Percentiles rank a stretch among this genome's conserved stretches.
Conservation (phyloP, 1,140 invertebrate species). For the Leucophenga varia region DNA sequence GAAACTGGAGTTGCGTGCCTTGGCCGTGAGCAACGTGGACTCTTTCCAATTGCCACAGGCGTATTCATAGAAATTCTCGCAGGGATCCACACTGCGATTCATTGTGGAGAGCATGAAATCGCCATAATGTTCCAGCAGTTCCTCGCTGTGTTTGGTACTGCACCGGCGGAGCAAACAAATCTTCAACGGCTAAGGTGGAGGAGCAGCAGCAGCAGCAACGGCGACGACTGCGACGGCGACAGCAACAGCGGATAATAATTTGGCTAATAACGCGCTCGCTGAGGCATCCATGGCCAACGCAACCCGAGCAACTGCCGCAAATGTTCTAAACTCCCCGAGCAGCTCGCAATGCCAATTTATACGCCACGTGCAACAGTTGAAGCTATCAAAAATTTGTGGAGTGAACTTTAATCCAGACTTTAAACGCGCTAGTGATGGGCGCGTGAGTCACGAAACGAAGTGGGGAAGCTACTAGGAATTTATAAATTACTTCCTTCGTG, state of each 20-base stretch:
- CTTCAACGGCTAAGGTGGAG: too few relatives aligned
- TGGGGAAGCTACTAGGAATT: too few relatives aligned
- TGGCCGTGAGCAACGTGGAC: constrained; percentile 55
- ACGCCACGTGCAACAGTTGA: too few relatives aligned
- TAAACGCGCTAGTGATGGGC: too few relatives aligned
- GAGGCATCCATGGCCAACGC: too few relatives aligned
- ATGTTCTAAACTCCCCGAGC: constrained; percentile 44
- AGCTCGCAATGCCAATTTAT: constrained; percentile 34
- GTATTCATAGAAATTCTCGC: constrained; percentile 73
- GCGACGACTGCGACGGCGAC: too few relatives aligned
- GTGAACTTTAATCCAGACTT: constrained; percentile 6
- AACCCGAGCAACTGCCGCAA: constrained; percentile 22
- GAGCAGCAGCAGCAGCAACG: too few relatives aligned
- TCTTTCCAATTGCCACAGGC: constrained; percentile 64
- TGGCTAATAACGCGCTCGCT: constrained; percentile 22
- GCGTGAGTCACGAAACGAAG: too few relatives aligned
- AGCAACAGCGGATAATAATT: too few relatives aligned
- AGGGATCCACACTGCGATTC: constrained; percentile 63
- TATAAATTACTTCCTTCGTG: too few relatives aligned
- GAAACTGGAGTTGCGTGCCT: constrained; percentile 32
- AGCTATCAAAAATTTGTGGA: too few relatives aligned
- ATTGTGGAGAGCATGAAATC: constrained; percentile 34
- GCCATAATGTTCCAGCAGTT: constrained; percentile 33
- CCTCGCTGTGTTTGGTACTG: constrained; percentile 28
- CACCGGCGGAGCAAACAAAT: constrained; percentile 27